Conservation (phyloP, 2,797 vertebrate species). For the Peromyscus attwateri region DNA sequence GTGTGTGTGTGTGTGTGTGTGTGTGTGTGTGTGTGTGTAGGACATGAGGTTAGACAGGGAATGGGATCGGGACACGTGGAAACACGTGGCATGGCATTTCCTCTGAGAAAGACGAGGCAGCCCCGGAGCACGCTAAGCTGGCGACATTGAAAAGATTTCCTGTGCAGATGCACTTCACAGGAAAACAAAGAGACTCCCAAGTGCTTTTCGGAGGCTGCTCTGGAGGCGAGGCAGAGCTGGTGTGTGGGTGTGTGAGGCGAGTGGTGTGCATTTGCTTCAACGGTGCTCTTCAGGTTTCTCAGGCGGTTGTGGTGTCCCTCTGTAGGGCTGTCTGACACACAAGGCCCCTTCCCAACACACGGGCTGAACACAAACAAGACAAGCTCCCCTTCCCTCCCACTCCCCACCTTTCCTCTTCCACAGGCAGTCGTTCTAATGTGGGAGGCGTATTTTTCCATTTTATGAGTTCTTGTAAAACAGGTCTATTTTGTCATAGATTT, state of each 20-base stretch:
- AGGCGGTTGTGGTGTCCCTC: not conserved
- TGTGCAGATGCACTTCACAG: not conserved
- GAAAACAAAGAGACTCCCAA: not conserved
- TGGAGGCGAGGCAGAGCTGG: not conserved
- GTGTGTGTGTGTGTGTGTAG: fast-evolving
- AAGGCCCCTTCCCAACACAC: not conserved
- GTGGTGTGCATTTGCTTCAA: not conserved
- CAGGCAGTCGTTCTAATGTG: not conserved
- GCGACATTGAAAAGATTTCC: not conserved
- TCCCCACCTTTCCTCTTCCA: not conserved
- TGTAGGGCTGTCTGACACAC: not conserved
- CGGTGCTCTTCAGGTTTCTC: not conserved
- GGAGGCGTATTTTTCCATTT: not conserved
- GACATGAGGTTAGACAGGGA: not conserved
- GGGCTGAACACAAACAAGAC: not conserved
- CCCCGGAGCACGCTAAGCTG: not conserved
- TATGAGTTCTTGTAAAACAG: not conserved
- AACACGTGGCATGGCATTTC: not conserved
- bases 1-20: no score
- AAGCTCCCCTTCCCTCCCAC: not conserved
- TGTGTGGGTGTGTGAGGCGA: not conserved
- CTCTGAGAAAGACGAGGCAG: not conserved
- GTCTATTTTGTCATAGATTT: constrained; percentile 10
- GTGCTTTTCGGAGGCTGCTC: not conserved
- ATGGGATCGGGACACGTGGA: not conserved